Base-by-base conservation (phyloP, 2,797 vertebrate genomes). In the Prunella strophiata region DNA sequence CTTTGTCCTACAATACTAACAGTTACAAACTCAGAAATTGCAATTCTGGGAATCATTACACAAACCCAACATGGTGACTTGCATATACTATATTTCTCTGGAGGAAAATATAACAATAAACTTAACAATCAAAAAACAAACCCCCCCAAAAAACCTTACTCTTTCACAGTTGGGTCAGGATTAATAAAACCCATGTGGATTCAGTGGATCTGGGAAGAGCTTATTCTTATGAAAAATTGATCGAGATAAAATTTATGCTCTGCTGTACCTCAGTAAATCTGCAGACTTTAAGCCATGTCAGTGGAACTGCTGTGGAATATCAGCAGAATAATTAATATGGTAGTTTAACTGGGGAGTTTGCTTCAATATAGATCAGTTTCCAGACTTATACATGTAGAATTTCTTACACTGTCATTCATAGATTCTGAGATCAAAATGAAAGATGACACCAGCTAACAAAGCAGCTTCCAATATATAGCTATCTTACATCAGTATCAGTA, bases 291-390 rank as follows among this genome's bases (percentile, higher is more conserved):
- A 91, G 25, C 34, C 32, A 75, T 22, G 29, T 86, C 48, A 76
- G 40, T 55, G 52, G 73, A 84, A 80, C 27, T 67, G 34, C n/a
- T 68, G 55, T 58, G 62, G 30, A 88, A n/a, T 75, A 85, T 70
- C 50, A 85, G 52, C 48, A 70, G n/a, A 71, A 74, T 75, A 94
- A 93, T 78, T 90, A 91, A 72, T 68, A 80, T 5, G 14, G 26
- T 57, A 54, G 54, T 38, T 84, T 78, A 81, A 82, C 43, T 52
- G 40, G 5, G 43, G 57, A 74, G 12, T 55, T 68, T 81, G 4
- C 71, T 34, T 70, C 54, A 65, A 72, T 66, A 72, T 19, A 90
- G 66, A 86, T 84, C 58, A 72, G 54, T 50, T 72, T 90, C 30
- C 45, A 80, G 32, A 36, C 51, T 55, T 50, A 34, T 16, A 61